These are phyloP conservation scores for Scolopax mira DNA, from an alignment of 2,113 vertebrate species.

Conservation along the genomic window DNA sequence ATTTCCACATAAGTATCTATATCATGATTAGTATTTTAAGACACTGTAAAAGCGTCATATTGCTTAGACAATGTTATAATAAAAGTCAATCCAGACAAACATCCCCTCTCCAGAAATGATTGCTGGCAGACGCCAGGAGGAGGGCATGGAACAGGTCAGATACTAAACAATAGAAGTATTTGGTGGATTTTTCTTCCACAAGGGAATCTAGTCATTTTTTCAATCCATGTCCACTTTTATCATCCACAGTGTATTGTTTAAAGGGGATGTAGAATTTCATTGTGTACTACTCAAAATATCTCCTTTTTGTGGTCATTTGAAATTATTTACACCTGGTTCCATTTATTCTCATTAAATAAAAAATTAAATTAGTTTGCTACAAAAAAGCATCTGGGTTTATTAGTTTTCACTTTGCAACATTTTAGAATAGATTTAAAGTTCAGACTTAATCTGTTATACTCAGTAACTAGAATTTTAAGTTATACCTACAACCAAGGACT, in stretches of 20 bases:
- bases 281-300: not conserved
- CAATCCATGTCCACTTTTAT: not conserved
- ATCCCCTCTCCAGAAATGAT: not conserved
- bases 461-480: not conserved
- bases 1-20: not conserved
- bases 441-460: not conserved
- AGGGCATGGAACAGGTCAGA: not conserved
- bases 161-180: rapidly evolving
- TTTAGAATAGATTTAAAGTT: not conserved
- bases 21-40: not conserved
- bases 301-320: not conserved
- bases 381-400: not conserved
- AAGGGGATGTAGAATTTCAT: not conserved
- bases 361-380: not conserved
- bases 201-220: not conserved
- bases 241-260: not conserved
- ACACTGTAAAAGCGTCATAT: rapidly evolving
- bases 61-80: not conserved
- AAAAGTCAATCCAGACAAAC: not conserved
- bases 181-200: not conserved
- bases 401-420: not conserved
- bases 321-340: not conserved
- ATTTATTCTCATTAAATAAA: not conserved
- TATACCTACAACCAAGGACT: not conserved
- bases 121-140: not conserved